These are phyloP conservation scores for Boloria selene DNA, from an alignment of 2,888 invertebrate genomes.

Conservation along the genomic window DNA sequence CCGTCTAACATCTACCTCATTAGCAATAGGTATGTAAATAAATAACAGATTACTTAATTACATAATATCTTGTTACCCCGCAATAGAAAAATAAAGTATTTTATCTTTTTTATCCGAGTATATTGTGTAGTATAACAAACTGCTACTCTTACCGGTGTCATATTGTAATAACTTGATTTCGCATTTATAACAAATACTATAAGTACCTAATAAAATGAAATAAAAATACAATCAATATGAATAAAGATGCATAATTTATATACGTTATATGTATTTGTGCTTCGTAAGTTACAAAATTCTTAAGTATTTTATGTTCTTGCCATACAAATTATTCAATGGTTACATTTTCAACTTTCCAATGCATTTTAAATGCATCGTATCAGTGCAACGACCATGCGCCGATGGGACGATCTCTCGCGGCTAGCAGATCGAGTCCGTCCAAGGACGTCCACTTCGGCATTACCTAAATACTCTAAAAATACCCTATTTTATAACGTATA, in stretches of 20 bases:
- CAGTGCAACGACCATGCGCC: constrained; percentile 80
- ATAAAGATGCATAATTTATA: not conserved
- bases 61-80: constrained; percentile 2
- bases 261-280: not conserved
- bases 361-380: constrained; percentile 77
- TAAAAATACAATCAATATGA: no score
- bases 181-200: no score
- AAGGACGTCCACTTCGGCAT: constrained; percentile 77
- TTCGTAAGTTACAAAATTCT: not conserved
- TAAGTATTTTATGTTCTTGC: constrained; percentile 4
- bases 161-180: no score
- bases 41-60: constrained; percentile 40
- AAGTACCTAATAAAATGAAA: no score
- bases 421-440: constrained; percentile 82
- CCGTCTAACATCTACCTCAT: constrained; percentile 62
- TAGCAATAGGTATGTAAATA: constrained; percentile 59
- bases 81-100: not conserved
- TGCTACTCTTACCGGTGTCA: no score
- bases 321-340: constrained; percentile 58
- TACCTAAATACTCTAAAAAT: constrained; percentile 52
- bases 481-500: constrained; percentile 53
- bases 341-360: constrained; percentile 79
- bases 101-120: not conserved
- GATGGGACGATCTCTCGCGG: constrained; percentile 78
- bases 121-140: no score